Base-by-base conservation (phyloP, 2,888 invertebrate genomes). In the Dorcus parallelipipedus region DNA sequence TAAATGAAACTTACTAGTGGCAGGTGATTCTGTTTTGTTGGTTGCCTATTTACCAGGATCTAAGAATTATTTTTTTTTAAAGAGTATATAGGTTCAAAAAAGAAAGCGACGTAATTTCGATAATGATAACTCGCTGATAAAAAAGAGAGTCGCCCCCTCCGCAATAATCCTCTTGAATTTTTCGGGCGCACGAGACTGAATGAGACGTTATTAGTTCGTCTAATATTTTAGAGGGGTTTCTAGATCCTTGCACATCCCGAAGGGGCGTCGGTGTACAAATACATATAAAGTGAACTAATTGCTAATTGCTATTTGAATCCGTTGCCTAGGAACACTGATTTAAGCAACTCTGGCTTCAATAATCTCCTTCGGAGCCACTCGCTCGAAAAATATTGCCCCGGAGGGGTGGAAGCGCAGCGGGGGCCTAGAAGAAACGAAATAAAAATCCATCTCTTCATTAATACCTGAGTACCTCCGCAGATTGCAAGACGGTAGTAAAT, bases 301-400 rank as follows among this genome's bases (percentile, higher is more conserved):
- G 74, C 74, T 76, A 76, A 76, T 76, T 76, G 71, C 71, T 64
- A 73, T 74, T 72, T 74, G 73, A 73, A 70, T 68, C 69, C 68
- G 74, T 73, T 73, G 74, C 74, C 71, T 67, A 65, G 73, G 68
- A 72, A 74, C 74, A 71, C 68, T 69, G 74, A 74, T 72, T 73
- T 72, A 70, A 69, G 49, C 39, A 39, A 33, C 49, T 58, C 9
- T 33, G 39, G 38, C 23, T 40, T 49, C 38, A 23, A 45, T 54
- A 54, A 54, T 54, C 43, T 54, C 42, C 47, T 20, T 41, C 39
- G 50, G 47, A 58, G 42, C 49, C 54, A 54, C 54, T 58, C 50
- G 49, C 43, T 52, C 54, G 58, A 54, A 47, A 58, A 54, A 50
- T 58, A 58, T 58, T 50, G 54, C 58, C 42, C 58, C 42, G 38